These are phyloP conservation scores for Pteropus rufus DNA, from an alignment of 2,797 vertebrate species.

Conservation along the genomic window DNA sequence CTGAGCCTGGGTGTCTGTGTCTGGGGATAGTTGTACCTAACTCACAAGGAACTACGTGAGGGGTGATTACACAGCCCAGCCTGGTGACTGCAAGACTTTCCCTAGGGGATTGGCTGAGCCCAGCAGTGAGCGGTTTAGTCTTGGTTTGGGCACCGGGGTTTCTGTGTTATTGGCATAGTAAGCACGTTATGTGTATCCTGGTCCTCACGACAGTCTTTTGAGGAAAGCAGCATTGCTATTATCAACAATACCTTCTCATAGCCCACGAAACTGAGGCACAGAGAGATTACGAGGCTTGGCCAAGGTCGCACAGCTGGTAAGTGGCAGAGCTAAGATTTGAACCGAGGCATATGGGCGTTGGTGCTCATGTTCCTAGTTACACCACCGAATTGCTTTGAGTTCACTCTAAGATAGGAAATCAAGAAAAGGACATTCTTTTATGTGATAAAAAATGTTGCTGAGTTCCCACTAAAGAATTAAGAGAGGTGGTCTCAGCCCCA, in stretches of 20 bases:
- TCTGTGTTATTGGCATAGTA: background rate
- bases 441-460: background rate
- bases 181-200: background rate
- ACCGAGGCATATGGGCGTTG: background rate
- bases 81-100: background rate
- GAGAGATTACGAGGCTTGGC: background rate
- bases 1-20: background rate
- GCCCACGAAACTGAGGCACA: background rate
- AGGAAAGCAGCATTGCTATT: background rate
- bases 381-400: background rate
- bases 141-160: background rate
- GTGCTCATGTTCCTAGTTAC: rapidly evolving
- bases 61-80: background rate
- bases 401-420: background rate
- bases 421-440: background rate
- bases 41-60: background rate
- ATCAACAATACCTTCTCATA: background rate
- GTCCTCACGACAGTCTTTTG: background rate
- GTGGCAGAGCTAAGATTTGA: background rate
- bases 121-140: background rate
- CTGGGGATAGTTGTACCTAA: background rate
- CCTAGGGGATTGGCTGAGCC: background rate
- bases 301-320: background rate
- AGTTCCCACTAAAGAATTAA: background rate
- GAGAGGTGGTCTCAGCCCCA: background rate